Percentiles rank a stretch among this genome's conserved stretches.
Conservation (phyloP, 2,888 invertebrate species). For the Miltochrista miniata region DNA sequence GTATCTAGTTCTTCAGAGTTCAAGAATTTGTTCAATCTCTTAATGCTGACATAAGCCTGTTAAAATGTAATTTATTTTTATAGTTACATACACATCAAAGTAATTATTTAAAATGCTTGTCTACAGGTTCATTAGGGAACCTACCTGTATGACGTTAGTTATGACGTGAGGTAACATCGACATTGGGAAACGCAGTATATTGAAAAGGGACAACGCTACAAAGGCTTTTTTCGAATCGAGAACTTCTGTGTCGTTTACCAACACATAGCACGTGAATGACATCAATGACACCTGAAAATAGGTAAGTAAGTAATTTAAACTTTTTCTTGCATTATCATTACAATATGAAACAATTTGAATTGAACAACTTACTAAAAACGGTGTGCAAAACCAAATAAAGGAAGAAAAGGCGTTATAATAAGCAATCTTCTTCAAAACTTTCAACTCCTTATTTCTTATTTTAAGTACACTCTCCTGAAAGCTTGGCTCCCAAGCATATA, state of each 20-base stretch:
- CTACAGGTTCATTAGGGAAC: conserved; percentile 49
- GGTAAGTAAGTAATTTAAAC: no score
- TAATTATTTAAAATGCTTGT: conserved; percentile 8
- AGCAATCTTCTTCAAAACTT: conserved; percentile 90
- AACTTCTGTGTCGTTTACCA: conserved; percentile 91
- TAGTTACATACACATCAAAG: not conserved
- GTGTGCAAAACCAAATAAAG: conserved; percentile 94
- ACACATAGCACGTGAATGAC: conserved; percentile 94
- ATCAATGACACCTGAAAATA: conserved; percentile 89
- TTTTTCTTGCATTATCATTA: no score
- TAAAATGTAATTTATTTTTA: no score
- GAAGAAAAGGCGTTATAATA: conserved; percentile 91
- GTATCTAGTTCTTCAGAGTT: conserved; percentile 95
- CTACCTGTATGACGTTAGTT: conserved; percentile 94
- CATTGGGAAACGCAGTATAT: conserved; percentile 97
- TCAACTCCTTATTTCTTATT: conserved; percentile 91
- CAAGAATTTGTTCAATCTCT: conserved; percentile 95
- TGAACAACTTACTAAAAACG: conserved; percentile 88
- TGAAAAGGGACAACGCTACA: conserved; percentile 98
- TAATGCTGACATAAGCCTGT: conserved; percentile 95
- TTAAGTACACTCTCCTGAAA: conserved; percentile 91
- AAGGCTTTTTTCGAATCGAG: conserved; percentile 96
- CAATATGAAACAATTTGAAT: not conserved
- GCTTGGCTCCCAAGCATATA: conserved; percentile 95
- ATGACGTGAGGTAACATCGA: conserved; percentile 98